Evolutionary conservation across 1,140 invertebrate genomes (phyloP), one percentile per base, ranked within the genome.

Genomic region (Caenorhabditis inopinata): DNA sequence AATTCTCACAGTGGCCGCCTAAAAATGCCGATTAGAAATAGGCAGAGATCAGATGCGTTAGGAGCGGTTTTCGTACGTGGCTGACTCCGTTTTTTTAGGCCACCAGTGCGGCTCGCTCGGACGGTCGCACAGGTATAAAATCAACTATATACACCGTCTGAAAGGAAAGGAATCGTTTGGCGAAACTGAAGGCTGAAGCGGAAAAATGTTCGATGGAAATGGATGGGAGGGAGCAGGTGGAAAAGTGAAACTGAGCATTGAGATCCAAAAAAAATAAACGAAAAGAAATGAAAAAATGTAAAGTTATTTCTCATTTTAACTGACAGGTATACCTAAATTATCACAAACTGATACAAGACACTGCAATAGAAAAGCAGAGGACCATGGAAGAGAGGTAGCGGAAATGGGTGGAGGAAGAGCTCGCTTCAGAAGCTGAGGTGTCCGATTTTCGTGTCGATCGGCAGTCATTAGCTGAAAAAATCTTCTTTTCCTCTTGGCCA

Each of bases 281-380:
- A 2, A 58, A 1, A 23, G 2, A 42, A 68, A 21, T 29, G 32
- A 38, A 27, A 29, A 42, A 68, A 29, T 42, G 38, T 42, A 42
- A 42, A 5, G 6, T 7, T 7, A 42, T 42, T 42, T 42, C 14
- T 42, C 5, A 42, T 42, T 42, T 42, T 42, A 7, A 42, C 38
- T 42, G 38, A 42, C 14, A 42, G 14, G 38, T 14, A 38, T 11
- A 18, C 58, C 32, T 38, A 68, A 18, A 38, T 68, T 68, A 68
- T 68, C 58, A 68, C 58, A 68, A 38, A 38, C 32, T 29, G 25
- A 38, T 68, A 68, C 32, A 68, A 68, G 58, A 68, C 32, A 38
- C 23, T 11, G 38, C 5, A 68, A 68, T 18, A 21, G 58, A 68
- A 18, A 68, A n/a, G 12, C 7, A 42, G 38, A 68, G 6, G 23